These are phyloP conservation scores for Stomorhina lunata DNA, from an alignment of 2,888 invertebrate genomes.

Conservation along the genomic window DNA sequence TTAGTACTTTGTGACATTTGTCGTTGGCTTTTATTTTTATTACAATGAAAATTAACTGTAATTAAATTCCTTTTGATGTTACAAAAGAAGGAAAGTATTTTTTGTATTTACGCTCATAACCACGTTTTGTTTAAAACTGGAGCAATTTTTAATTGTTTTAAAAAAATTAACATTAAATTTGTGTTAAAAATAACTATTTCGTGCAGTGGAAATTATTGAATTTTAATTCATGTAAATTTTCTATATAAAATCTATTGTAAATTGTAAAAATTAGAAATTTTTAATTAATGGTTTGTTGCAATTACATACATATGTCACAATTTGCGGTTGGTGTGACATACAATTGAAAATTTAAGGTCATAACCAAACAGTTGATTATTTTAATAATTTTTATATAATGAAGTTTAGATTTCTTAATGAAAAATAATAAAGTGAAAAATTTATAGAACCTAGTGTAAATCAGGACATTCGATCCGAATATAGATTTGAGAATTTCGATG, in stretches of 20 bases:
- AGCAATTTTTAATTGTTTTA: neutral
- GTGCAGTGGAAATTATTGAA: neutral
- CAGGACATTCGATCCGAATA: no score
- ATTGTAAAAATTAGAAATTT: neutral
- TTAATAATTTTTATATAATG: no score
- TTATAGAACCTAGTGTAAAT: no score
- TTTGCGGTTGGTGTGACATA: no score
- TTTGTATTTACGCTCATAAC: neutral
- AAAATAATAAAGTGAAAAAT: no score
- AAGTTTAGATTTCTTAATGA: no score
- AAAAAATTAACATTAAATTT: neutral
- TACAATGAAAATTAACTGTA: constrained; percentile 45
- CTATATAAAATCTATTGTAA: neutral
- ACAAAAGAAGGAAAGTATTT: neutral
- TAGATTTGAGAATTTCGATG: no score
- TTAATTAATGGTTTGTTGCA: no score
- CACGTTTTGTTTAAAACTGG: constrained; percentile 22
- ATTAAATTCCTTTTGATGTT: constrained; percentile 16
- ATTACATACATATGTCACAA: neutral
- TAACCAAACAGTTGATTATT: no score
- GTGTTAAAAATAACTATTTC: neutral
- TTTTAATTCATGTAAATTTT: neutral
- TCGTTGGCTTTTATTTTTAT: constrained; percentile 34
- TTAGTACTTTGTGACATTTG: constrained; percentile 58
- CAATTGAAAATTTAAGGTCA: no score